Evolutionary conservation across 2,797 vertebrate species (phyloP).

Genomic region (Buphagus erythrorhynchus): DNA sequence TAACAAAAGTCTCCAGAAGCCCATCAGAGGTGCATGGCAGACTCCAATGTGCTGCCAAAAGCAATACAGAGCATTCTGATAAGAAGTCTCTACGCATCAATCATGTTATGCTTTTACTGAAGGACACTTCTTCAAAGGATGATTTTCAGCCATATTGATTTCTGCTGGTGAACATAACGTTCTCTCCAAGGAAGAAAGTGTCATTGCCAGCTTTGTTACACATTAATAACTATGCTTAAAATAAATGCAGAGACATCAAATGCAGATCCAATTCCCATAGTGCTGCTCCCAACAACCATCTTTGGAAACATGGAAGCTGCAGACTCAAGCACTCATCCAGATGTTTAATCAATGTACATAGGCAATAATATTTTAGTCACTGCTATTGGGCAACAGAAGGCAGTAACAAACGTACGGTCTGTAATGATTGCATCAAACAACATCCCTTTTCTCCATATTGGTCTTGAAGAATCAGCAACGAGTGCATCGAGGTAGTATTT

Average conservation of each 20-base stretch:
- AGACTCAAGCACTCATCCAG: background rate
- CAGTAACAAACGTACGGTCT: constrained; percentile 86
- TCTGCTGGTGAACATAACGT: background rate
- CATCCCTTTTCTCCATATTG: constrained; percentile 86
- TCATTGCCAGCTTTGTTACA: background rate
- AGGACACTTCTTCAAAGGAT: background rate
- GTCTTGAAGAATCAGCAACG: constrained; percentile 92
- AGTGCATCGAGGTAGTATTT: constrained; percentile 90
- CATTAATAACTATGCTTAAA: background rate
- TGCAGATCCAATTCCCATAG: background rate
- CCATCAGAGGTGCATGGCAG: background rate
- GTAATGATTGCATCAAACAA: constrained; percentile 94
- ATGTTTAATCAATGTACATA: rapidly evolving
- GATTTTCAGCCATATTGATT: background rate
- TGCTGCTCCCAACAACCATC: background rate
- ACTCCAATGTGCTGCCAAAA: background rate
- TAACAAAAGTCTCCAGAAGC: background rate
- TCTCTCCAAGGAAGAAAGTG: background rate
- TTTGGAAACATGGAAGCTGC: background rate
- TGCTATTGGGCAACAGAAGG: background rate
- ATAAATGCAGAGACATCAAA: background rate
- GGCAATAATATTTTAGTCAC: background rate
- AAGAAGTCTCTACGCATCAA: background rate
- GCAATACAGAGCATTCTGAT: background rate
- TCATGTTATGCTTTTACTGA: background rate